A percentile compares a stretch with the other conserved stretches of the same genome.
These are phyloP conservation scores for Araneus ventricosus DNA, from an alignment of 1,140 invertebrate species.

Conservation along the genomic window DNA sequence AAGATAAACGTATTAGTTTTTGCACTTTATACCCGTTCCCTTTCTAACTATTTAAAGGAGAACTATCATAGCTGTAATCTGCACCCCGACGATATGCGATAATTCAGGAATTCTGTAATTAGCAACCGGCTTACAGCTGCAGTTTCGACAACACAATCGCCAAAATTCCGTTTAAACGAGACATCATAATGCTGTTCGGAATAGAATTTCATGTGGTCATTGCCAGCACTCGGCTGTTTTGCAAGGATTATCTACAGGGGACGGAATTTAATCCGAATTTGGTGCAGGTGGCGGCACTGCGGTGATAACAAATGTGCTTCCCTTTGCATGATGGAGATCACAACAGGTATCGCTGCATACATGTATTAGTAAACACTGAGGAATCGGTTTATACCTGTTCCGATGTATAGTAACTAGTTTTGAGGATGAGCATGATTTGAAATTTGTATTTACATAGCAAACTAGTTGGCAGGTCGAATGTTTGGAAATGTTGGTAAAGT, in stretches of 20 bases:
- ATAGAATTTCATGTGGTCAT: background rate
- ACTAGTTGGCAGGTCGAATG: too few relatives aligned
- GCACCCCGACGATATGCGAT: background rate
- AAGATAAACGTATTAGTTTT: background rate
- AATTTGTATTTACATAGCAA: too few relatives aligned
- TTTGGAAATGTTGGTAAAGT: too few relatives aligned
- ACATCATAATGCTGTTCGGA: background rate
- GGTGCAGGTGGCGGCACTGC: background rate
- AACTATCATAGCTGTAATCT: background rate
- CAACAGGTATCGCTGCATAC: background rate
- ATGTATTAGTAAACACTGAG: too few relatives aligned
- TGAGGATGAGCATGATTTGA: too few relatives aligned
- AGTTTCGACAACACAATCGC: slow-evolving; percentile 29
- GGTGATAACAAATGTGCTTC: slow-evolving; percentile 9
- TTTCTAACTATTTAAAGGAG: background rate
- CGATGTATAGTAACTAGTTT: too few relatives aligned
- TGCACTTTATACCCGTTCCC: background rate
- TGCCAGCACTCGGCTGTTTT: background rate
- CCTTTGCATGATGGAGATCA: background rate
- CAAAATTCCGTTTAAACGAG: slow-evolving; percentile 26
- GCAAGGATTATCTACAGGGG: slow-evolving; percentile 6
- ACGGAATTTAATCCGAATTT: slow-evolving; percentile 6
- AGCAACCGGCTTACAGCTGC: slow-evolving; percentile 17
- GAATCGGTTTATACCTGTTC: too few relatives aligned
- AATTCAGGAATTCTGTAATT: slow-evolving; percentile 34